Conservation (phyloP, 2,888 invertebrate species). For the Hololepta plana region DNA sequence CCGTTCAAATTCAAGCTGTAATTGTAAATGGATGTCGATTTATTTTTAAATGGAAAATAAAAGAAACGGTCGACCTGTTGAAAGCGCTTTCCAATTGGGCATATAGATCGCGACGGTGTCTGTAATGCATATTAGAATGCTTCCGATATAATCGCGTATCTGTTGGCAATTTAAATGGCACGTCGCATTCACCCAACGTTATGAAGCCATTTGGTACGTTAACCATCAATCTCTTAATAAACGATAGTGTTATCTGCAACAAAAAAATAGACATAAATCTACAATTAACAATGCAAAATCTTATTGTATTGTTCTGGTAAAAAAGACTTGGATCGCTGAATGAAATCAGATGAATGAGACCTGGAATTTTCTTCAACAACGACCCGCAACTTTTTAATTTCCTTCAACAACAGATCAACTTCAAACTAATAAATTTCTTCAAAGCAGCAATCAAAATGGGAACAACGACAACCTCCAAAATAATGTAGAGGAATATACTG, state of each 20-base stretch:
- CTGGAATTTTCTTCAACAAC: no score
- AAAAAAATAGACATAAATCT: no score
- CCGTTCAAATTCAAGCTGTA: constrained; percentile 44
- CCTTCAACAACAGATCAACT: no score
- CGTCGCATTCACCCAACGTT: constrained; percentile 37
- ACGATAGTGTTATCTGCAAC: constrained; percentile 21
- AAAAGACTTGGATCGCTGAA: no score
- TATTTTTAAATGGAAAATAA: constrained; percentile 2
- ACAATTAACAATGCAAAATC: no score
- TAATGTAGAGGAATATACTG: no score
- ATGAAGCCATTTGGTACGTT: constrained; percentile 39
- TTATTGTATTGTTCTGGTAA: no score
- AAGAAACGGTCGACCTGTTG: constrained; percentile 9
- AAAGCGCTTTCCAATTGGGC: constrained; percentile 13
- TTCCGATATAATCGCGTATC: constrained; percentile 24
- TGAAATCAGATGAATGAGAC: no score
- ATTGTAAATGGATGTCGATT: constrained; percentile 11
- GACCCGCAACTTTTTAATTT: no score
- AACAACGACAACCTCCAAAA: no score
- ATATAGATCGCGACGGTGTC: constrained; percentile 37
- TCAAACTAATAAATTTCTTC: no score
- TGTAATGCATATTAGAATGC: constrained; percentile 23
- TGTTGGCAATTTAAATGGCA: constrained; percentile 32
- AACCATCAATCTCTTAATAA: constrained; percentile 36
- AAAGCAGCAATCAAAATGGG: no score